Percentiles rank a stretch among this genome's conserved stretches.
These are phyloP conservation scores for Epinotia bilunana DNA, from an alignment of 2,888 invertebrate genomes.

Conservation along the genomic window DNA sequence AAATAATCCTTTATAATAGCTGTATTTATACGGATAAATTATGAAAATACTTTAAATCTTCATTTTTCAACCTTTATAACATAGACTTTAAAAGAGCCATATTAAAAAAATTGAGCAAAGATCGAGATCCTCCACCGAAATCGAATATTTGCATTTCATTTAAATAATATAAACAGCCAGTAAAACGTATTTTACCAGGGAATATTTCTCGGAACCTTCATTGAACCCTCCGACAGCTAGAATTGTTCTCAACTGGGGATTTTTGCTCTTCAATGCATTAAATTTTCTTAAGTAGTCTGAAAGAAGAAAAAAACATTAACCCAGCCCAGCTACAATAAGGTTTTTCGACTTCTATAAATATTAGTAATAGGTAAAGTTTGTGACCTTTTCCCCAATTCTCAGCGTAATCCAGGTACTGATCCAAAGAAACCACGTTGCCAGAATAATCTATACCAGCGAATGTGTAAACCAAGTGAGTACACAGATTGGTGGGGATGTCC, in stretches of 20 bases:
- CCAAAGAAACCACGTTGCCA: conserved; percentile 71
- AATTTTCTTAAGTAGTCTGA: conserved; percentile 55
- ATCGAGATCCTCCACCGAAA: too few species aligned
- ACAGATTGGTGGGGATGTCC: conserved; percentile 85
- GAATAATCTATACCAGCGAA: conserved; percentile 84
- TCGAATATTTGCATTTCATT: too few species aligned
- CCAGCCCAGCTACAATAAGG: too few species aligned
- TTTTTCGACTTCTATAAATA: too few species aligned
- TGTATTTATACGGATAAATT: too few species aligned
- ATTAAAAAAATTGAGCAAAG: too few species aligned
- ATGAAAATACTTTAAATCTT: too few species aligned
- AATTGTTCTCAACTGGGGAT: conserved; percentile 71
- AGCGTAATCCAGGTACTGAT: conserved; percentile 82
- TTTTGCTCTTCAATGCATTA: conserved; percentile 66
- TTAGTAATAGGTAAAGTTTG: too few species aligned
- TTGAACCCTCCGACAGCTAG: conserved; percentile 85
- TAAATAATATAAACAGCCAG: too few species aligned
- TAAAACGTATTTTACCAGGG: conserved; percentile 55
- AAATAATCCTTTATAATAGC: too few species aligned
- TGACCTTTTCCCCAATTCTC: conserved; percentile 70
- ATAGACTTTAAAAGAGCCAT: too few species aligned
- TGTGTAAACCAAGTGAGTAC: conserved; percentile 87
- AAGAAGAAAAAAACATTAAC: not conserved
- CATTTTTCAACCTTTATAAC: too few species aligned
- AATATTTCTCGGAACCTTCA: conserved; percentile 80